Evolutionary conservation across 2,888 invertebrate genomes (phyloP), one percentile per base, ranked within the genome.

Genomic region (Macrophya alboannulata): DNA sequence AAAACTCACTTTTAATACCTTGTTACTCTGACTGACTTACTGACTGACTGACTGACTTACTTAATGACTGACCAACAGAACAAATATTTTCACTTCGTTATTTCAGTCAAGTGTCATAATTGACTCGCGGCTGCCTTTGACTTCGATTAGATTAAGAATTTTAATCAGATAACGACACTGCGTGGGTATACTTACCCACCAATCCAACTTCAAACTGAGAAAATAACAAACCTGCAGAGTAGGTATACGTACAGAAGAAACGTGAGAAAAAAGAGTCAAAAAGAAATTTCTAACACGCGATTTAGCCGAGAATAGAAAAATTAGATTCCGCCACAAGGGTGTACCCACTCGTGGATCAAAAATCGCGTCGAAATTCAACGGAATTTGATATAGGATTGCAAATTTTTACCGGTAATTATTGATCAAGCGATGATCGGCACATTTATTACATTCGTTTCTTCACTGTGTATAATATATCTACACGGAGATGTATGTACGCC

Each of bases 111-210:
- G 25, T 62, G 25, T 21, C 21, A 25, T 71, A 71, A 71, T 43
- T 71, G 71, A 40, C 40, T 71, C 71, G 40, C 71, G 71, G 71
- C 40, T 40, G 40, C 71, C 71, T 71, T 37, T 71, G 71, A 71
- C 71, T 71, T 71, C 71, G 40, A 71, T 71, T 71, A 71, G 71
- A 62, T 62, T 25, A 62, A 4, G 62, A 62, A 62, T 62, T 25
- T 21, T 62, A 62, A 62, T 62, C 62, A 62, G 62, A 62, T 62
- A 62, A 62, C 12, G 25, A 2, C n/a, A 55, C 17, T 55, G 55
- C 55, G 55, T 55, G 6, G 55, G 55, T n/a, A n/a, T n/a, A 55
- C 55, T 55, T 55, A n/a, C 8, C 55, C 17, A n/a, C 55, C 55
- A 8, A 55, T n/a, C 55, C 25, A 3, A 25, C 62, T 25, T 62